Base-by-base conservation (phyloP, 2,888 invertebrate genomes). In the Taphrorychus bicolor region DNA sequence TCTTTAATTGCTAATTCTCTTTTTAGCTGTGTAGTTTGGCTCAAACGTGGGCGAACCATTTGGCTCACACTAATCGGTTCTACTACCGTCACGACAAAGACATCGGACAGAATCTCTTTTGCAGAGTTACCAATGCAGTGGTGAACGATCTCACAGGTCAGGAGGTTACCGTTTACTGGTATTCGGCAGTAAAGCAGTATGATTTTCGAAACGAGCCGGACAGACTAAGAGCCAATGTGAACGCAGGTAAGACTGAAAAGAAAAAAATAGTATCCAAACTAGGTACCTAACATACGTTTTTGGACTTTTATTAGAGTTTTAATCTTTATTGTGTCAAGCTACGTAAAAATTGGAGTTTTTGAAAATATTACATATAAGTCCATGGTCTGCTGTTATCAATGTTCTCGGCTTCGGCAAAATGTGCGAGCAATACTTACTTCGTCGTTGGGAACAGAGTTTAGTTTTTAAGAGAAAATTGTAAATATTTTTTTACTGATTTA, bases 31-130 rank as follows among this genome's bases (percentile, higher is more conserved):
- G 92, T 78, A 88, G 90, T 78, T 87, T 90, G 79, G 92, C 93
- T 56, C 94, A 95, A 82, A 90, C 91, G 42, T 94, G 94, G 94
- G 94, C 94, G 3, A 94, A 94, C 81, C 90, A 93, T 76, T 83
- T 94, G 76, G 94, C 93, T 9, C 91, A 92, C 79, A 91, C 90
- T 2, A 91, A 92, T 79, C 88, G 88, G 75, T 92, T 94, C 83
- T 88, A 88, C 81, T 91, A 92, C 81, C 85, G 92, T 72, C 90
- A 89, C 79, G 91, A 92, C 80, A 87, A 88, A 56, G 90, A 90
- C 75, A 89, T 92, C 23, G 94, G 93, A 0, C 92, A 93, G 81
- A 93, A 92, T 82, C 83, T 93, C 49, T 92, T 91, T 80, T 91
- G 90, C 81, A 58, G 70, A 45, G 53, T 53, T 16, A 67, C 70